Evolutionary conservation across 1,140 invertebrate genomes (phyloP), one percentile per base, ranked within the genome.

Genomic region (Zaprionus ghesquierei): DNA sequence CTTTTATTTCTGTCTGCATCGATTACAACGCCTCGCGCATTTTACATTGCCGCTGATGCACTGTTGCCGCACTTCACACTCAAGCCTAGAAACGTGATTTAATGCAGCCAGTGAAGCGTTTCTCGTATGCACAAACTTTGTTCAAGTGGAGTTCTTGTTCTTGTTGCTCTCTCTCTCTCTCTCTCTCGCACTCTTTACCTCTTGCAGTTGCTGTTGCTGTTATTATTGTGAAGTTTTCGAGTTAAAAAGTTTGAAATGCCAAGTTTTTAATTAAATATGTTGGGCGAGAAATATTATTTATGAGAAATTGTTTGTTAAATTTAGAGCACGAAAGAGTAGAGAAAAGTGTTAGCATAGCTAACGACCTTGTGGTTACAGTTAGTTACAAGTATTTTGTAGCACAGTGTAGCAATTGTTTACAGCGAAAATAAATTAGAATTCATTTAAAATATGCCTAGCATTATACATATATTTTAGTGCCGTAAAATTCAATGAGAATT

Each of bases 231-330:
- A 44, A 78, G 69, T 61, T 77, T 62, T 25, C 31, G 62, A 55
- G 50, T 44, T 69, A 12, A 54, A n/a, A 68, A 60, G 35, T 68
- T 55, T 12, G 20, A 22, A 77, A 79, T 76, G 79, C 20, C 79
- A 87, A 87, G 82, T 87, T 82, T 69, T 82, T 87, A 82, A 87
- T 87, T 73, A 79, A 84, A 74, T n/a, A n/a, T 82, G 58, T 75
- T 63, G 69, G 63, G 60, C 38, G 63, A 49, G 53, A 35, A 59
- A 65, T 41, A 41, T 53, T 25, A 25, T 27, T 51, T 64, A 46
- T 55, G 20, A 51, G 58, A 65, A 33, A 66, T 53, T 31, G 44
- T 33, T 53, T 29, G 31, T 5, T 2, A 56, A 46, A 64, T 25
- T 29, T 63, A 18, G 35, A 41, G n/a, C 33, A 5, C 33, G 13